Conservation (phyloP, 2,797 vertebrate species). For the Acanthurus leucopareius region DNA sequence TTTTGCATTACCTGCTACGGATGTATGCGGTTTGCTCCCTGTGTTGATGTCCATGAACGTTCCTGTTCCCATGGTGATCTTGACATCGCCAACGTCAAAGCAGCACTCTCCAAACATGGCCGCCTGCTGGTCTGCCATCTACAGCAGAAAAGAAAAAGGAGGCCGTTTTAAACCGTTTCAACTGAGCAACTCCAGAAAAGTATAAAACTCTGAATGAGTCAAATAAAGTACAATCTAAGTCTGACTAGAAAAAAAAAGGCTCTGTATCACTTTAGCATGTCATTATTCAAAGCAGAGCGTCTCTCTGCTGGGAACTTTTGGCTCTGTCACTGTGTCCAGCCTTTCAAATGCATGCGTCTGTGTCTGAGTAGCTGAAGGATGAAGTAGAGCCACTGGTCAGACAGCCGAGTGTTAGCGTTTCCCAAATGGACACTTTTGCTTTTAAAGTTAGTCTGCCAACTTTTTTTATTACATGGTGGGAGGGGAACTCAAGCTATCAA, state of each 20-base stretch:
- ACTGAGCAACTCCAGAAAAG: background rate
- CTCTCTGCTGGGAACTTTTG: too few species aligned
- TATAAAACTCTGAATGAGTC: background rate
- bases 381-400: too few species aligned
- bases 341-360: too few species aligned
- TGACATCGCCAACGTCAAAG: conserved; percentile 93
- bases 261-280: background rate
- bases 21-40: conserved; percentile 88
- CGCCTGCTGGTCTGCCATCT: conserved; percentile 98
- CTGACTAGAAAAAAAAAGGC: background rate
- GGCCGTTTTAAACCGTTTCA: background rate
- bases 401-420: too few species aligned
- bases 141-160: conserved; percentile 16
- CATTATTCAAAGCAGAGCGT: background rate
- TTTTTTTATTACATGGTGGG: too few species aligned
- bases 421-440: too few species aligned
- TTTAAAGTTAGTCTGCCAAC: too few species aligned
- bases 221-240: background rate
- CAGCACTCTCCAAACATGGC: conserved; percentile 99
- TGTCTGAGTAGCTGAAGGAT: too few species aligned
- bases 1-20: conserved; percentile 81
- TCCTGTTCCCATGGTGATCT: conserved; percentile 97
- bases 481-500: too few species aligned
- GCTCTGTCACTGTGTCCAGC: too few species aligned
- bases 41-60: conserved; percentile 97